These are phyloP conservation scores for Uria lomvia DNA, from an alignment of 2,113 vertebrate genomes.

Conservation along the genomic window DNA sequence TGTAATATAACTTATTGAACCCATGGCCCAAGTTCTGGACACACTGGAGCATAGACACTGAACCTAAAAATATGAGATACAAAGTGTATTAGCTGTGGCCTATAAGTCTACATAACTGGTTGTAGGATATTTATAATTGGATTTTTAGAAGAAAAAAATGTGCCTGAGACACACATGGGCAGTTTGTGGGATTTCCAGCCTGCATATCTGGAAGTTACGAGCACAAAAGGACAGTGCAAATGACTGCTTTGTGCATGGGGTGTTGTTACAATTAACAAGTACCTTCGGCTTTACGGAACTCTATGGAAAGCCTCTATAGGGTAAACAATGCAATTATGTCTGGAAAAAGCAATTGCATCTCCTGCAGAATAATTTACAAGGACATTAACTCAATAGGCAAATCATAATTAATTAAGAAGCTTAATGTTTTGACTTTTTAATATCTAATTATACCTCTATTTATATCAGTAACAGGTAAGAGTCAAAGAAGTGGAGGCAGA, in stretches of 20 bases:
- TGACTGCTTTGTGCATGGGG: not conserved
- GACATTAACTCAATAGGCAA: slow-evolving; percentile 65
- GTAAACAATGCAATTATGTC: slow-evolving; percentile 49
- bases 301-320: not conserved
- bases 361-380: slow-evolving; percentile 59
- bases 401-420: slow-evolving; percentile 63
- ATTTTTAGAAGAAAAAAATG: not conserved
- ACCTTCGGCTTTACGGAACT: not conserved
- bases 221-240: not conserved
- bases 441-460: slow-evolving; percentile 54
- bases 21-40: not conserved
- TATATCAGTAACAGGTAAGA: slow-evolving; percentile 50
- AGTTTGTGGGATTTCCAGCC: not conserved
- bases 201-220: not conserved
- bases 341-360: slow-evolving; percentile 46
- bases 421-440: slow-evolving; percentile 54
- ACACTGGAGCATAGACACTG: not conserved
- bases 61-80: not conserved
- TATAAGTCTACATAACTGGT: not conserved
- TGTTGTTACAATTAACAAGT: not conserved
- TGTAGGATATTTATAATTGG: not conserved
- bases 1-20: not conserved
- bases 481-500: not conserved
- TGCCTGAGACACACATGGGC: not conserved
- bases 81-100: not conserved